Conservation (phyloP, 1,140 invertebrate genomes). For the Drosophila pandora region DNA sequence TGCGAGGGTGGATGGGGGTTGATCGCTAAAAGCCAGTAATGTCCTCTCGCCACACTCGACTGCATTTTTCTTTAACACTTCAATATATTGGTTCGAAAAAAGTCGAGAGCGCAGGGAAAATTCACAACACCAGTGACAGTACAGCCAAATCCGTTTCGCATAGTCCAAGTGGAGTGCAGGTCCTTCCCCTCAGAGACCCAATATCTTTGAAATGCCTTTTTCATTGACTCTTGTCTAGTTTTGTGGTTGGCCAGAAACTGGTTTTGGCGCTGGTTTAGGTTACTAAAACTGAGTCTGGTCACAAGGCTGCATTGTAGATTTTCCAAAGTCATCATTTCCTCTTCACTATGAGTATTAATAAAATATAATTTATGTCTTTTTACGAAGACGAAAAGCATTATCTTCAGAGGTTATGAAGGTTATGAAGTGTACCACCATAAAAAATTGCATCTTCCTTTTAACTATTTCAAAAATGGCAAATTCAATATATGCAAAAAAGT, state of each 20-base stretch:
- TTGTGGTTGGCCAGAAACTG: slow-evolving; percentile 72
- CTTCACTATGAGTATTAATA: too few relatives aligned
- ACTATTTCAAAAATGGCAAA: too few relatives aligned
- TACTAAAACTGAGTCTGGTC: background rate
- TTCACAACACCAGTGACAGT: slow-evolving; percentile 62
- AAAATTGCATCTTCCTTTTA: too few relatives aligned
- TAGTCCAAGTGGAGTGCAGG: slow-evolving; percentile 27
- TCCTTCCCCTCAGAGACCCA: slow-evolving; percentile 26
- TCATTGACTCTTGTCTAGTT: slow-evolving; percentile 70
- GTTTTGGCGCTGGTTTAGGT: slow-evolving; percentile 33
- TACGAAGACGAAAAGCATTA: too few relatives aligned
- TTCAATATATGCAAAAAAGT: background rate
- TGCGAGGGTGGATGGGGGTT: background rate
- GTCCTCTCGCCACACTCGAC: slow-evolving; percentile 80
- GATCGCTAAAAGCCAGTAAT: slow-evolving; percentile 81
- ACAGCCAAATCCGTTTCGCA: slow-evolving; percentile 65
- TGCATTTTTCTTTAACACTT: slow-evolving; percentile 82
- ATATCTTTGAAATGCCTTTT: slow-evolving; percentile 63
- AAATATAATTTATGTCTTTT: too few relatives aligned
- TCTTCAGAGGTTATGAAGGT: too few relatives aligned
- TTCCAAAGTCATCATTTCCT: too few relatives aligned
- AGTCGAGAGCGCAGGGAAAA: slow-evolving; percentile 43
- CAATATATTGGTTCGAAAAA: slow-evolving; percentile 67
- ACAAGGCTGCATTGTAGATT: background rate
- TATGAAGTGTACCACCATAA: too few relatives aligned